These are phyloP conservation scores for Pangasius sanitwongsei DNA, from an alignment of 2,797 vertebrate species.

Conservation along the genomic window DNA sequence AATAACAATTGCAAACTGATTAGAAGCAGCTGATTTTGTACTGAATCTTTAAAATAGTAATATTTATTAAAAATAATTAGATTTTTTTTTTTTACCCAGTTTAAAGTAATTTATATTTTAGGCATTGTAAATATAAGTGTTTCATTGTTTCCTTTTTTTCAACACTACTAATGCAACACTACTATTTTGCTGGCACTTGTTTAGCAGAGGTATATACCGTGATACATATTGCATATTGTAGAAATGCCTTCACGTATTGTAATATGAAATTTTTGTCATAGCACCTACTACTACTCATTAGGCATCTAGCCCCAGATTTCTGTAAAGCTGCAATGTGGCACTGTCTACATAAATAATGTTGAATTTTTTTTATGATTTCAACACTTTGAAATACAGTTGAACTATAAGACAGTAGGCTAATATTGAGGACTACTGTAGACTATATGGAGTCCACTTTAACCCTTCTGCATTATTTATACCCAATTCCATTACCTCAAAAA, in stretches of 20 bases:
- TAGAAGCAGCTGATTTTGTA: not conserved
- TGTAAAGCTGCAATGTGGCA: not conserved
- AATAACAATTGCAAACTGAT: not conserved
- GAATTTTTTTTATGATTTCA: not conserved
- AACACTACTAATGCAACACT: not conserved
- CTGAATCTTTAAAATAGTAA: not conserved
- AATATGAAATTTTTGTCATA: not conserved
- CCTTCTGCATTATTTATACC: not conserved
- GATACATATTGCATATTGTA: not conserved
- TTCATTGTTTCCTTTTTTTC: not conserved
- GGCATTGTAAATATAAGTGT: not conserved
- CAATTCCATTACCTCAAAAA: not conserved
- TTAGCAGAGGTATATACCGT: not conserved
- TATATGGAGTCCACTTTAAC: not conserved
- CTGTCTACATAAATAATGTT: not conserved
- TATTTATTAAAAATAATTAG: not conserved
- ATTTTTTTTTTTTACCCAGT: not conserved
- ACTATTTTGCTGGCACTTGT: not conserved
- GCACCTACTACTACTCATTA: no score
- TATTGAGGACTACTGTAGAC: not conserved
- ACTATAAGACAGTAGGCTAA: not conserved
- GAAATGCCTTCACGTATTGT: not conserved
- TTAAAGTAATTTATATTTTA: not conserved
- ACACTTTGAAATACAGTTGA: not conserved
- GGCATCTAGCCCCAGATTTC: not conserved